Evolutionary conservation across 2,797 vertebrate species (phyloP).

Genomic region (Ataeniobius toweri): DNA sequence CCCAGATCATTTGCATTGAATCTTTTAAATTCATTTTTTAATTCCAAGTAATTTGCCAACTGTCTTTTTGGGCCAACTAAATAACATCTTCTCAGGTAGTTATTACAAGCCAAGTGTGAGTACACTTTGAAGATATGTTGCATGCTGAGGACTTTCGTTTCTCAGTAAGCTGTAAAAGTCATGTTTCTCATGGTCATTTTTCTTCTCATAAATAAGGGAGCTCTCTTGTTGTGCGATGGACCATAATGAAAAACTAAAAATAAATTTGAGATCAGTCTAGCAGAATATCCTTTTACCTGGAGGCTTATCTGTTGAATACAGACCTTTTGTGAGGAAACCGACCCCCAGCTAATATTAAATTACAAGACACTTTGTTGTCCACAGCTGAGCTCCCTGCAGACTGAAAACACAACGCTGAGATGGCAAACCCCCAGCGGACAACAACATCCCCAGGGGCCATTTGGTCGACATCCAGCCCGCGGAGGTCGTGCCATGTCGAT

Average conservation of each 20-base stretch:
- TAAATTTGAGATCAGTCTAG: constrained; percentile 13
- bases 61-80: not conserved
- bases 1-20: not conserved
- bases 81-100: not conserved
- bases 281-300: constrained; percentile 16
- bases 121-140: not conserved
- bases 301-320: constrained; percentile 18
- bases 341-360: constrained; percentile 16
- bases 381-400: constrained; percentile 96
- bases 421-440: constrained; percentile 88
- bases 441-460: constrained; percentile 83
- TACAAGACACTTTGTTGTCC: constrained; percentile 76
- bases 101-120: not conserved
- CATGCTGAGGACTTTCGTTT: not conserved
- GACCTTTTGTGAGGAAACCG: constrained; percentile 37
- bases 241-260: constrained; percentile 30
- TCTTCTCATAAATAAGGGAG: constrained; percentile 22
- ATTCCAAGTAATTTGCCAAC: not conserved
- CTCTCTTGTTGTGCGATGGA: constrained; percentile 39
- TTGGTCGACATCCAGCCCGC: constrained; percentile 84
- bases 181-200: not conserved
- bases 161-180: not conserved
- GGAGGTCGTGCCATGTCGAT: constrained; percentile 97
- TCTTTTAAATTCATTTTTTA: not conserved
- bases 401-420: constrained; percentile 92